Evolutionary conservation across 2,113 vertebrate genomes (phyloP).

Genomic region (Podiceps cristatus): DNA sequence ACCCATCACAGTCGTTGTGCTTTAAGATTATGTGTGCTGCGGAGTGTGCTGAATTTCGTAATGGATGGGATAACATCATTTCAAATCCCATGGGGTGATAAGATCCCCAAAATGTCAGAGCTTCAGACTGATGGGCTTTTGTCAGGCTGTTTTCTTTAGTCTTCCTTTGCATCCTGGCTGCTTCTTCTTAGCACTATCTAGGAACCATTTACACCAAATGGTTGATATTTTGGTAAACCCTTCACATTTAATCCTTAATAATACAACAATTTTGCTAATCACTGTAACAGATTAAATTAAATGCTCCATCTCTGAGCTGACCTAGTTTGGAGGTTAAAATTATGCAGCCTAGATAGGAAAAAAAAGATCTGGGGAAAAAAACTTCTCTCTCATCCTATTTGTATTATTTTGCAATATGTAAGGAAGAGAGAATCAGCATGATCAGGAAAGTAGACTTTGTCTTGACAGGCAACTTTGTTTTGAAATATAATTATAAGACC

Average conservation of each 20-base stretch:
- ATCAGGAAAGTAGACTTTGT: conserved; percentile 19
- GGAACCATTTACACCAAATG: conserved; percentile 7
- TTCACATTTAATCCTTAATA: conserved; percentile 24
- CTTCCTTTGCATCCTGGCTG: background rate
- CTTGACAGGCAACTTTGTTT: background rate
- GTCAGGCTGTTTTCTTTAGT: background rate
- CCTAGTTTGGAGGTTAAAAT: conserved; percentile 61
- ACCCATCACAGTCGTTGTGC: background rate
- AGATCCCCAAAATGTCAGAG: conserved; percentile 8
- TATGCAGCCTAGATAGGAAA: conserved; percentile 12
- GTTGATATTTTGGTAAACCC: conserved; percentile 51
- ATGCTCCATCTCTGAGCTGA: conserved; percentile 34
- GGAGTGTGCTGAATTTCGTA: conserved; percentile 25
- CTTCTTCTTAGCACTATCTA: conserved; percentile 36
- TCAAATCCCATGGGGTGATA: background rate
- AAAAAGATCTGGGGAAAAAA: fast-evolving
- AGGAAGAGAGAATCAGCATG: conserved; percentile 14
- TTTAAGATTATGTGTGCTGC: background rate
- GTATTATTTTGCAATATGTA: conserved; percentile 21
- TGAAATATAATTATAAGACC: conserved; percentile 43
- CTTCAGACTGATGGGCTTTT: background rate
- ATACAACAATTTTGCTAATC: conserved; percentile 53
- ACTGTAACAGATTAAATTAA: conserved; percentile 54
- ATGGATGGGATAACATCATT: background rate
- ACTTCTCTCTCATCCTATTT: background rate